Conservation (phyloP, 2,113 vertebrate genomes). For the Anser brachyrhynchus region DNA sequence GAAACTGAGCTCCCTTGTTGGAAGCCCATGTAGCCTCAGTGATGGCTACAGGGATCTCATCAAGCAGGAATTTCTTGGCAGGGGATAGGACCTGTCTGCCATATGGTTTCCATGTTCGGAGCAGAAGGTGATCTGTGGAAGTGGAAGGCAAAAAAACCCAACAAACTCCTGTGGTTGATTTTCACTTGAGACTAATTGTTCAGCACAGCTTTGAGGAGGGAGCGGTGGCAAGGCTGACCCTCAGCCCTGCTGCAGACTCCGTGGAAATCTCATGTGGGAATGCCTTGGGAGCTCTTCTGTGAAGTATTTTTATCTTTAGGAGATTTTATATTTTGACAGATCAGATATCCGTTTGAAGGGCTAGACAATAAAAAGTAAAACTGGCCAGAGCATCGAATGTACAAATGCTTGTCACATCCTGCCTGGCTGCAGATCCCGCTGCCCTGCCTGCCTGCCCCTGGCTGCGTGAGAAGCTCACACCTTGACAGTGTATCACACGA, state of each 20-base stretch:
- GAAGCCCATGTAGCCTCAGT: slow-evolving; percentile 37
- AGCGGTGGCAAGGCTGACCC: slow-evolving; percentile 2
- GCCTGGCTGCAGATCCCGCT: neutral
- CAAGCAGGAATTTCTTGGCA: slow-evolving; percentile 74
- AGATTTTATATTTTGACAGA: slow-evolving; percentile 28
- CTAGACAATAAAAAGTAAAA: slow-evolving; percentile 10
- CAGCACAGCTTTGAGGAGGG: fast-evolving
- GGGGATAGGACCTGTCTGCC: slow-evolving; percentile 69
- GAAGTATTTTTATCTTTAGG: neutral
- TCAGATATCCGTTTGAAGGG: neutral
- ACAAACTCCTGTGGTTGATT: slow-evolving; percentile 52
- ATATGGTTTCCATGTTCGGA: slow-evolving; percentile 71
- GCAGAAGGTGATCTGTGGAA: slow-evolving; percentile 71
- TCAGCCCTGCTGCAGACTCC: neutral
- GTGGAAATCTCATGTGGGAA: neutral
- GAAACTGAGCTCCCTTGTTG: slow-evolving; percentile 52
- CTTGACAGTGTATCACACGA: fast-evolving
- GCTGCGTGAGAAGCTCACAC: neutral
- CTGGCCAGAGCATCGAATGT: neutral
- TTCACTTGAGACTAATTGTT: slow-evolving; percentile 57
- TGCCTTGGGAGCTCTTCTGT: neutral
- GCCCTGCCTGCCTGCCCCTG: neutral
- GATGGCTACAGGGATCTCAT: slow-evolving; percentile 69
- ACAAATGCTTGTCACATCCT: slow-evolving; percentile 4
- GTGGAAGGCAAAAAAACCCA: neutral